Evolutionary conservation across 1,140 invertebrate genomes (phyloP).

Genomic region (Drosophila rhopaloa): DNA sequence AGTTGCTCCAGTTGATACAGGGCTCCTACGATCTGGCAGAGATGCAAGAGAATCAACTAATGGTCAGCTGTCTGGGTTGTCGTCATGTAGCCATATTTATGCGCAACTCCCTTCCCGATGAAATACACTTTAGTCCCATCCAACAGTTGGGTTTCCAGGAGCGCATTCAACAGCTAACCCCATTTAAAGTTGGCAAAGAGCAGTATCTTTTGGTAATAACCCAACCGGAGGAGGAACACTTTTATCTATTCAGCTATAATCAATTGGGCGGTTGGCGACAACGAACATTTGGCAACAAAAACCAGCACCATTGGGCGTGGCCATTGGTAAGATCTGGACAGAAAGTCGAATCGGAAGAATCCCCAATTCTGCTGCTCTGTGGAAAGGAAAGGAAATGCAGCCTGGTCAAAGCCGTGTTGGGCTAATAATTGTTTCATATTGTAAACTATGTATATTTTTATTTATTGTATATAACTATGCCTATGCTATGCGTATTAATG

Average conservation of each 20-base stretch:
- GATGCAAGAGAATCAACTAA: slow-evolving; percentile 46
- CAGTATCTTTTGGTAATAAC: slow-evolving; percentile 59
- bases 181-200: slow-evolving; percentile 35
- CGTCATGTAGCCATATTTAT: slow-evolving; percentile 57
- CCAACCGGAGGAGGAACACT: slow-evolving; percentile 39
- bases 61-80: slow-evolving; percentile 60
- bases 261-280: slow-evolving; percentile 71
- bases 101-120: not conserved
- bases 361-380: slow-evolving; percentile 42
- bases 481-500: slow-evolving; percentile 5
- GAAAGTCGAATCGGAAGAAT: slow-evolving; percentile 2
- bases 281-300: slow-evolving; percentile 57
- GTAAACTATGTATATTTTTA: slow-evolving; percentile 5
- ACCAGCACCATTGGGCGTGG: slow-evolving; percentile 49
- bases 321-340: slow-evolving; percentile 32
- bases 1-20: slow-evolving; percentile 52
- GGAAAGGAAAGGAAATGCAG: slow-evolving; percentile 18
- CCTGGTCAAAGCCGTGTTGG: slow-evolving; percentile 44
- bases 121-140: slow-evolving; percentile 27
- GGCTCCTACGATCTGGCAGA: slow-evolving; percentile 72
- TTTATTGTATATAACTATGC: slow-evolving; percentile 19
- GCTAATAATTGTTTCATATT: slow-evolving; percentile 2
- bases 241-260: slow-evolving; percentile 62
- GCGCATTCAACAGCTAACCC: slow-evolving; percentile 39
- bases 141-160: slow-evolving; percentile 55